These are phyloP conservation scores for Colletes gigas DNA, from an alignment of 1,140 invertebrate species.

Conservation along the genomic window DNA sequence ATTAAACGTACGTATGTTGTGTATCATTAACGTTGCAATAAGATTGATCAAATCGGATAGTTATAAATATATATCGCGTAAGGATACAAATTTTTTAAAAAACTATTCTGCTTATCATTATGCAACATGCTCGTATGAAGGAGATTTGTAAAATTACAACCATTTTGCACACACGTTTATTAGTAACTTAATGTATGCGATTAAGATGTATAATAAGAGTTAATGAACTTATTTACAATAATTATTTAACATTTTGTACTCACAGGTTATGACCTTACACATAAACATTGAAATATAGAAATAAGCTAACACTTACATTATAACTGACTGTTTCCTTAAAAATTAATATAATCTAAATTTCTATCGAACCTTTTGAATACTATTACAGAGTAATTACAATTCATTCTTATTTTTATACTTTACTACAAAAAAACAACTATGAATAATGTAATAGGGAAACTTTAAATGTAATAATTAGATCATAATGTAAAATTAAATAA, in stretches of 20 bases:
- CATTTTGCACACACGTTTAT: constrained; percentile 44
- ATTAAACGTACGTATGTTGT: neutral
- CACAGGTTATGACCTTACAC: constrained; percentile 6
- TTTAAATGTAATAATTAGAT: constrained; percentile 27
- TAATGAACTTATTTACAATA: constrained; percentile 54
- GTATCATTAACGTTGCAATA: constrained; percentile 14
- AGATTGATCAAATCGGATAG: neutral
- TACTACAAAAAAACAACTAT: constrained; percentile 45
- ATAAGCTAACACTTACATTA: constrained; percentile 46
- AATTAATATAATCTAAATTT: constrained; percentile 52
- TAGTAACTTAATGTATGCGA: constrained; percentile 26
- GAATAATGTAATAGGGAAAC: constrained; percentile 20
- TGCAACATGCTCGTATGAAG: constrained; percentile 5
- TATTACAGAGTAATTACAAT: constrained; percentile 31
- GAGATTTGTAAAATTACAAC: constrained; percentile 35
- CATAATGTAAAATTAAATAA: constrained; percentile 10
- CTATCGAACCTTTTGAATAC: constrained; percentile 42
- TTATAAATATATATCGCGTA: constrained; percentile 2
- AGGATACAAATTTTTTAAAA: constrained; percentile 10
- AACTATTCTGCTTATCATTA: constrained; percentile 13
- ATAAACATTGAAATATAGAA: constrained; percentile 24
- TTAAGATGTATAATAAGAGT: constrained; percentile 48
- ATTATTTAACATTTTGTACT: constrained; percentile 54
- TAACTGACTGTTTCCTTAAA: constrained; percentile 40
- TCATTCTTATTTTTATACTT: constrained; percentile 65